Percentiles rank a stretch among this genome's conserved stretches.
Evolutionary conservation across 1,140 invertebrate genomes (phyloP).

Genomic region (Chlorops oryzae): DNA sequence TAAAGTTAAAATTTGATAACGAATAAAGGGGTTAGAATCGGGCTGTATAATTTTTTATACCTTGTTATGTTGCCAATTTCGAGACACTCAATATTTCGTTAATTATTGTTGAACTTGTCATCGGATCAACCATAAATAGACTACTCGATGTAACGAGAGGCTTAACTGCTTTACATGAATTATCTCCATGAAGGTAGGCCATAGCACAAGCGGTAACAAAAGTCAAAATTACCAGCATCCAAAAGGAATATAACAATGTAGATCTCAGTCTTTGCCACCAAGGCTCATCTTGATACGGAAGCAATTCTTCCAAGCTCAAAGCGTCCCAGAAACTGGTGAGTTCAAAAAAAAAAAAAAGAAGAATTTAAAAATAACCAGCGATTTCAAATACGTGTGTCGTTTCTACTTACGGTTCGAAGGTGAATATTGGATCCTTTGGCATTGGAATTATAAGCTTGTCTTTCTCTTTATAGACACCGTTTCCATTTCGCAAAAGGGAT

Average conservation of each 20-base stretch:
- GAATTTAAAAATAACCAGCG: background rate
- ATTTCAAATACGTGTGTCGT: too few relatives aligned
- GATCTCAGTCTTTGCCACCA: constrained; percentile 37
- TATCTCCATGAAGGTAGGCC: constrained; percentile 18
- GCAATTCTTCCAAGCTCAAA: constrained; percentile 33
- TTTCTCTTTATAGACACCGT: background rate
- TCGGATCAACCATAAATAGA: too few relatives aligned
- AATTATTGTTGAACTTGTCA: too few relatives aligned
- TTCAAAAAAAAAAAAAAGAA: background rate
- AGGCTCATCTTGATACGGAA: constrained; percentile 35
- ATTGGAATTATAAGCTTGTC: too few relatives aligned
- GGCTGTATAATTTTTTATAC: background rate
- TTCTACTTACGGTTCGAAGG: too few relatives aligned
- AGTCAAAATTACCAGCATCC: constrained; percentile 31
- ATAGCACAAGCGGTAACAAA: constrained; percentile 26
- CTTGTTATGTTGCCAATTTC: background rate
- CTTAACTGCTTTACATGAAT: background rate
- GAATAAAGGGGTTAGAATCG: background rate
- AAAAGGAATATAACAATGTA: constrained; percentile 25
- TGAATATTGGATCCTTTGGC: too few relatives aligned
- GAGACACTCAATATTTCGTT: background rate
- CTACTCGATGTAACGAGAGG: background rate
- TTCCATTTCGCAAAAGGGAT: constrained; percentile 1
- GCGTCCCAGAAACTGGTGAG: constrained; percentile 24
- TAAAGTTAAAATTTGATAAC: background rate